Percentiles rank a stretch among this genome's conserved stretches.
phyloP scores from a whole-genome alignment of 2,888 invertebrate genomes.

The Philopedon plagiatum region DNA sequence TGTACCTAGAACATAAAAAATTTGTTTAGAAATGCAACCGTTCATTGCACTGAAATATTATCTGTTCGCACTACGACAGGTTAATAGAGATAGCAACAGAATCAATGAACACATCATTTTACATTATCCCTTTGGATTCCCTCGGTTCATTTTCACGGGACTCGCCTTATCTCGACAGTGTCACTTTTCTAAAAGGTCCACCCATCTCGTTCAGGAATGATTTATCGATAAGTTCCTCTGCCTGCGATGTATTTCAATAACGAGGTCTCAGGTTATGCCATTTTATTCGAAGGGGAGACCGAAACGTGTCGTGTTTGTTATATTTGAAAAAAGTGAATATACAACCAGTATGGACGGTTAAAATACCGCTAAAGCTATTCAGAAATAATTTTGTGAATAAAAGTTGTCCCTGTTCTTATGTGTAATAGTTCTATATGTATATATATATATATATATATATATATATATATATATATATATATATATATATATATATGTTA shows the following conservation, averaged over 20 bases:
- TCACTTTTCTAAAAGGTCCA: slow-evolving; percentile 50
- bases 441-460: slow-evolving; percentile 5
- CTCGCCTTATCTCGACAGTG: slow-evolving; percentile 49
- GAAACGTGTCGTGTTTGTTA: slow-evolving; percentile 40
- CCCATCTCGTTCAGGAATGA: slow-evolving; percentile 48
- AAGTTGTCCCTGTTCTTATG: neutral
- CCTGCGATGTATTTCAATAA: slow-evolving; percentile 49
- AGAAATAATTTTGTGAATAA: neutral
- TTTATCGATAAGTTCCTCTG: slow-evolving; percentile 49
- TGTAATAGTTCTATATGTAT: neutral
- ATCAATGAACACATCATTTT: slow-evolving; percentile 50
- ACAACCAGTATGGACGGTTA: slow-evolving; percentile 8
- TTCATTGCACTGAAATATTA: neutral
- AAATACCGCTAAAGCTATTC: neutral
- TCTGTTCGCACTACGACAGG: slow-evolving; percentile 17
- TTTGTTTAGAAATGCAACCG: too few species aligned
- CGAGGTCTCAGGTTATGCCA: slow-evolving; percentile 47
- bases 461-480: slow-evolving; percentile 3
- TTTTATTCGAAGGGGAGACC: slow-evolving; percentile 44
- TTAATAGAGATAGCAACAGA: slow-evolving; percentile 40
- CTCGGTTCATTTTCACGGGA: slow-evolving; percentile 46
- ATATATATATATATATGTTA: neutral
- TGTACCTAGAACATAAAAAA: too few species aligned
- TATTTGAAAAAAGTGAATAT: slow-evolving; percentile 37
- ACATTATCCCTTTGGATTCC: slow-evolving; percentile 38